Percentiles rank a stretch among this genome's conserved stretches.
phyloP scores from a whole-genome alignment of 2,113 vertebrate species.

The Arvicanthis niloticus region DNA sequence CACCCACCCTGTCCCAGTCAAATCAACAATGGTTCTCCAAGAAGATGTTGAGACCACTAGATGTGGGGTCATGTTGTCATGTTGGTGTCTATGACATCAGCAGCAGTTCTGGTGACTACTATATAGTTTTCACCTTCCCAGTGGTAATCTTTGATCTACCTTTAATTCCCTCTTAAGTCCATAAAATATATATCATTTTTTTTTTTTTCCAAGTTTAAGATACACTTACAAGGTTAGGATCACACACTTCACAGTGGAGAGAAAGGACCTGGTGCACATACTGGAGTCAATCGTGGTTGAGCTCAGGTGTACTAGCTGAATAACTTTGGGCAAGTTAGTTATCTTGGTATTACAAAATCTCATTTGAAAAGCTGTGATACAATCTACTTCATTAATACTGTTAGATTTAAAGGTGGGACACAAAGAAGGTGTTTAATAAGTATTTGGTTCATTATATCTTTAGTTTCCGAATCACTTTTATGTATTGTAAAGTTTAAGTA shows the following conservation, averaged over 20 bases:
- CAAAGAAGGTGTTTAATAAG: not conserved
- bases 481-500: not conserved
- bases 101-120: not conserved
- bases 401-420: not conserved
- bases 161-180: not conserved
- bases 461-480: constrained; percentile 11
- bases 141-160: not conserved
- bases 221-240: not conserved
- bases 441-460: constrained; percentile 10
- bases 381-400: not conserved
- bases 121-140: not conserved
- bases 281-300: not conserved
- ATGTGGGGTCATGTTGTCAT: not conserved
- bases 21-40: constrained; percentile 17
- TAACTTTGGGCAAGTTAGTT: constrained; percentile 82
- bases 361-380: not conserved
- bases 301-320: not conserved
- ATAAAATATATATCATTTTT: not conserved
- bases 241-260: not conserved
- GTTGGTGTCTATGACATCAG: not conserved
- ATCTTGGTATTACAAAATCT: constrained; percentile 12
- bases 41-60: not conserved
- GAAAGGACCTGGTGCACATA: not conserved
- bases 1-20: constrained; percentile 29
- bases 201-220: not conserved